Evolutionary conservation across 1,140 invertebrate species (phyloP).

Genomic region (Drosophila lacertosa): DNA sequence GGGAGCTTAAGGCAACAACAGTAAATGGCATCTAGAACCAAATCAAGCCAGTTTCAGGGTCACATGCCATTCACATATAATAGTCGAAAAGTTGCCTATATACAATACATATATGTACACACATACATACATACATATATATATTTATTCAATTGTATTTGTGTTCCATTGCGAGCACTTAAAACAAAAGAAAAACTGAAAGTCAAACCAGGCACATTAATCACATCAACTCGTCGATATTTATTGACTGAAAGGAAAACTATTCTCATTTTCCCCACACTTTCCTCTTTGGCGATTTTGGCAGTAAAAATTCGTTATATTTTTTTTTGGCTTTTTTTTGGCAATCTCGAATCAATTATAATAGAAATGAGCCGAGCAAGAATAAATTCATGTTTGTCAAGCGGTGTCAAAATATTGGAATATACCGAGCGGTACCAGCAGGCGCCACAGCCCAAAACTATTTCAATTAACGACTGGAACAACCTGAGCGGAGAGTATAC

Average conservation of each 20-base stretch:
- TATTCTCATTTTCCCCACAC: too few relatives aligned
- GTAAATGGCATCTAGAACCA: constrained; percentile 71
- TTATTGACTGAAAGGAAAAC: constrained; percentile 44
- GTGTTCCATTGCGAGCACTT: constrained; percentile 56
- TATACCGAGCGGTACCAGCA: constrained; percentile 57
- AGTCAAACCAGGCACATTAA: constrained; percentile 57
- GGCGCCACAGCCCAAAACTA: constrained; percentile 24
- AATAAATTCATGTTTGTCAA: constrained; percentile 62
- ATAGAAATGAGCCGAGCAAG: constrained; percentile 52
- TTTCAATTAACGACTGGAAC: constrained; percentile 39
- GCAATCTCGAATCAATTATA: constrained; percentile 70
- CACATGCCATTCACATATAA: constrained; percentile 49
- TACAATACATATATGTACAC: constrained; percentile 2
- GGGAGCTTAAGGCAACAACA: constrained; percentile 34
- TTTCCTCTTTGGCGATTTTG: constrained; percentile 15
- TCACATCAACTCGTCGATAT: constrained; percentile 68
- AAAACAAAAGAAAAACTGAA: constrained; percentile 67
- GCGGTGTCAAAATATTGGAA: constrained; percentile 69
- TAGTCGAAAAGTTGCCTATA: too few relatives aligned
- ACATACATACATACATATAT: not conserved
- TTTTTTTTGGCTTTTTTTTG: too few relatives aligned
- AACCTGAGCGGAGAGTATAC: not conserved
- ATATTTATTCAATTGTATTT: constrained; percentile 11
- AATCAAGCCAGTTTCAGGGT: constrained; percentile 75
- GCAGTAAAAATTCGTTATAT: constrained; percentile 2